A percentile compares a stretch with the other conserved stretches of the same genome.
phyloP scores from a whole-genome alignment of 2,113 vertebrate genomes.

The Cranoglanis bouderius region DNA sequence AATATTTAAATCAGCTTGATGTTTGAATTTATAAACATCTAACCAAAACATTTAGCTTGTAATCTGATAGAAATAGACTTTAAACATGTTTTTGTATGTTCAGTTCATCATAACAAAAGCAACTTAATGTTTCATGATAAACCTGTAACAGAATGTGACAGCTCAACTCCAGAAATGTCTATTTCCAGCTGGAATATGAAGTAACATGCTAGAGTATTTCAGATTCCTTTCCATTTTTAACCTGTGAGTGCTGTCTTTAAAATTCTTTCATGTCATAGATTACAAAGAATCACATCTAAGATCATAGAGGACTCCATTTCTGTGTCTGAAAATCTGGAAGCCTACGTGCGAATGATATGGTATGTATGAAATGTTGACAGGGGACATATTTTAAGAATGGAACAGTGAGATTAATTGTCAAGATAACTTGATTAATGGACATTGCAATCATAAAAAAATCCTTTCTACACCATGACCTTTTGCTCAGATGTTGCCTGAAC shows the following conservation, averaged over 20 bases:
- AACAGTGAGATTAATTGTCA: conserved; percentile 28
- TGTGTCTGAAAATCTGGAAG: background rate
- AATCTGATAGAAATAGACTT: background rate
- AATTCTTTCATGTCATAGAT: background rate
- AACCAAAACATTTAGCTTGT: background rate
- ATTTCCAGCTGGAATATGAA: background rate
- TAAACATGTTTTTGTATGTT: background rate
- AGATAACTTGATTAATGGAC: conserved; percentile 34
- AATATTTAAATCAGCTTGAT: background rate
- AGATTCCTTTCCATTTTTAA: background rate
- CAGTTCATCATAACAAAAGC: background rate
- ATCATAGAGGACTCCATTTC: background rate
- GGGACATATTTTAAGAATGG: conserved; percentile 33
- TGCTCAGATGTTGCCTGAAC: background rate
- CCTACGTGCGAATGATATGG: background rate
- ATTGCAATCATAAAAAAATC: background rate
- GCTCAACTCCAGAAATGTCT: background rate
- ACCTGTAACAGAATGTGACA: background rate
- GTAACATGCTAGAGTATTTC: background rate
- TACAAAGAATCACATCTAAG: background rate
- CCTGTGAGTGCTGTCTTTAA: background rate
- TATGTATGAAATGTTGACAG: conserved; percentile 25
- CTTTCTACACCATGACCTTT: background rate
- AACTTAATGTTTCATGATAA: background rate
- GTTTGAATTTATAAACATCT: background rate